Evolutionary conservation across 2,113 vertebrate species (phyloP), one percentile per base, ranked within the genome.

Genomic region (Chrysochloris asiatica): DNA sequence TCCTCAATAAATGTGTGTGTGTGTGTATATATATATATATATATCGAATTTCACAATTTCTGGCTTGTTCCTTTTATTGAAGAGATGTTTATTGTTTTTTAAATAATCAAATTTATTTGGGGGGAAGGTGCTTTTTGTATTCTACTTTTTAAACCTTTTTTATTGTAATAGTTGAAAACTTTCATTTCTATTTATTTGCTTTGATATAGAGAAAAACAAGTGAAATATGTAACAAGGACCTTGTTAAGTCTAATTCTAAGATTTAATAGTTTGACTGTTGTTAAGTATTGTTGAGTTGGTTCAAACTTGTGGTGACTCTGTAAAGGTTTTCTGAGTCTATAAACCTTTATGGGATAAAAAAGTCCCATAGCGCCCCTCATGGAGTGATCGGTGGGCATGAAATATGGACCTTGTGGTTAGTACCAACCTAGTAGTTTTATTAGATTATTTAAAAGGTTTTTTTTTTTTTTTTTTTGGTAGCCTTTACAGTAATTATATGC

Each of bases 161-260:
- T 82, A 77, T 14, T 21, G 43, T 86, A 59, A n/a, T 65, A 88
- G 73, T 83, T 45, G 73, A 80, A 52, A n/a, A 36, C 76, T 33
- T 79, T 79, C 63, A 73, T 75, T 75, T 88, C 54, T 67, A 19
- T 81, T 65, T 47, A 83, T 71, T 73, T 48, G 33, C 87, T 80
- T 65, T 94, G 38, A 30, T 90, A 75, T 80, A 67, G 36, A 84
- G 83, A 90, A 93, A 79, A n/a, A 75, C 43, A 54, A 28, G 50
- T 48, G 17, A 22, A 56, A 87, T 78, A 61, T 48, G n/a, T 75
- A 10, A 65, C 50, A 71, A 45, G 63, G 69, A 92, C 61, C 43
- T 63, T 92, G 69, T 72, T 69, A 61, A 63, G 82, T 82, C 61
- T 61, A 82, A 28, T 11, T 77, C 43, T 61, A n/a, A n/a, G n/a